These are phyloP conservation scores for Sminthurinus aureus DNA, from an alignment of 2,888 invertebrate genomes.

Conservation along the genomic window DNA sequence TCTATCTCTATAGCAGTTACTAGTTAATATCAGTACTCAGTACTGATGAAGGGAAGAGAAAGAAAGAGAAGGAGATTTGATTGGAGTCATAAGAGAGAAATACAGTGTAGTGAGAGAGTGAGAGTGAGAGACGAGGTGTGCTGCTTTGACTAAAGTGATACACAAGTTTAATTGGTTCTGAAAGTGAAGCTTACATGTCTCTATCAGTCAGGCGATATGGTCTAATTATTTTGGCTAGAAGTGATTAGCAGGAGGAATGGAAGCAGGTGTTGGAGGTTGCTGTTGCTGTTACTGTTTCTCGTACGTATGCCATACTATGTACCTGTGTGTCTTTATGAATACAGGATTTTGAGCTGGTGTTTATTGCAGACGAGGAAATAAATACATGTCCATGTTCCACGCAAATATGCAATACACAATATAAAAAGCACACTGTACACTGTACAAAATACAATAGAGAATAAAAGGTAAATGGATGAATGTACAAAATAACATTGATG, in stretches of 20 bases:
- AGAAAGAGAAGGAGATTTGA: background rate
- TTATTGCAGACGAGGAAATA: too few relatives aligned
- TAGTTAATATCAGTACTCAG: constrained; percentile 3
- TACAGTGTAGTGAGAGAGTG: constrained; percentile 19
- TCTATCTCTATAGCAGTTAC: background rate
- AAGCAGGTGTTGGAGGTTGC: constrained; percentile 40
- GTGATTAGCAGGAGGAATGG: constrained; percentile 47
- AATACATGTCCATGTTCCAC: too few relatives aligned
- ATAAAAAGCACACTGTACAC: background rate
- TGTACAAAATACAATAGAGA: too few relatives aligned
- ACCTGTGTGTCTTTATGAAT: background rate
- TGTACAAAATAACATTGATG: too few relatives aligned
- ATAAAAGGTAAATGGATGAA: too few relatives aligned
- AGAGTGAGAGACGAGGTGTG: constrained; percentile 27
- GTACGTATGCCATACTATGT: constrained; percentile 16
- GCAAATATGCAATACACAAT: background rate
- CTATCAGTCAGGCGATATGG: constrained; percentile 36
- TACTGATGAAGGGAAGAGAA: constrained; percentile 4
- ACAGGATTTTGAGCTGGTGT: background rate
- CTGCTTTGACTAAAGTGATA: constrained; percentile 20
- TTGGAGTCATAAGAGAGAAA: background rate
- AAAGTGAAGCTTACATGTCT: constrained; percentile 34
- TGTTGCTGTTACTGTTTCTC: background rate
- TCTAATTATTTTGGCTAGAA: constrained; percentile 52
- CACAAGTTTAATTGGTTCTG: constrained; percentile 36